phyloP scores from a whole-genome alignment of 92 coral and sea anemone genomes.

The Actinernus sp. region DNA sequence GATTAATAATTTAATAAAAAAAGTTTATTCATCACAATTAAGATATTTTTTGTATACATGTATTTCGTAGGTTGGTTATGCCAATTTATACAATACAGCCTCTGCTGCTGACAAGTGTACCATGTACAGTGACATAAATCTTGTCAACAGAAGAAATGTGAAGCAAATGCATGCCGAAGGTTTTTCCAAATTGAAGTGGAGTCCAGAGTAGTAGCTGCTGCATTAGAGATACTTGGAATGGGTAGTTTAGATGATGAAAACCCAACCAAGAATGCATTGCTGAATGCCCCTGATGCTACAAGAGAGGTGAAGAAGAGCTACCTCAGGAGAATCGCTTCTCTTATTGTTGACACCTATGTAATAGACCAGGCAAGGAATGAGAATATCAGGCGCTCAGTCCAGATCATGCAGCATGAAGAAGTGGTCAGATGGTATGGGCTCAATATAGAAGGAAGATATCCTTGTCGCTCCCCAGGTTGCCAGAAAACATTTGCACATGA shows the following conservation, averaged over 20 bases:
- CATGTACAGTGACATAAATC: constrained; percentile 70
- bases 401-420: constrained; percentile 23
- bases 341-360: constrained; percentile 72
- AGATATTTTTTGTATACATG: too few relatives aligned
- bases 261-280: constrained; percentile 19
- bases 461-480: constrained; percentile 72
- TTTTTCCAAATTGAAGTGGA: constrained; percentile 74
- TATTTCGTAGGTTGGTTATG: constrained; percentile 57
- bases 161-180: constrained; percentile 79
- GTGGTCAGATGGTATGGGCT: too few relatives aligned
- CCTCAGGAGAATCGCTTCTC: constrained; percentile 46
- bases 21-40: too few relatives aligned
- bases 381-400: constrained; percentile 32
- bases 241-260: constrained; percentile 36
- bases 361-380: constrained; percentile 57
- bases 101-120: constrained; percentile 85
- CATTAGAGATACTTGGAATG: constrained; percentile 66
- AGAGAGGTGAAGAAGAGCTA: constrained; percentile 52
- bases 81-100: constrained; percentile 64
- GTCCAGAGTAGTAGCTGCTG: constrained; percentile 70
- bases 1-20: too few relatives aligned
- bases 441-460: constrained; percentile 61
- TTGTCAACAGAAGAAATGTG: constrained; percentile 74
- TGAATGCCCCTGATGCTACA: constrained; percentile 14
- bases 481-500: constrained; percentile 56